A percentile compares a stretch with the other conserved stretches of the same genome.
These are phyloP conservation scores for Catocala fraxini DNA, from an alignment of 2,888 invertebrate species.

Conservation along the genomic window DNA sequence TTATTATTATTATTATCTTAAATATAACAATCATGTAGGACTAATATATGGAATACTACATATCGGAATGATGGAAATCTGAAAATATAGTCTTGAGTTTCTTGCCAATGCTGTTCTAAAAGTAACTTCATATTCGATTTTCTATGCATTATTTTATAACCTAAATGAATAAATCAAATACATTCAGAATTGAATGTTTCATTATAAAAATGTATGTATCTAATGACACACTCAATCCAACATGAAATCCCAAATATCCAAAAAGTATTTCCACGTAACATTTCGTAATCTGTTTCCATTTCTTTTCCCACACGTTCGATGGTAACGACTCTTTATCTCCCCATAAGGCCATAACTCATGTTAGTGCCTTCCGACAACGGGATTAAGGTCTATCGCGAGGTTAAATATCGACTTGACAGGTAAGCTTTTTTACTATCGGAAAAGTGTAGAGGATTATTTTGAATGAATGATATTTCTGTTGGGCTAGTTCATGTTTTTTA, in stretches of 20 bases:
- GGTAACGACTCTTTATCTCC: slow-evolving; percentile 40
- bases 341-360: slow-evolving; percentile 50
- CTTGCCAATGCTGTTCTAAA: no score
- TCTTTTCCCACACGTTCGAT: slow-evolving; percentile 33
- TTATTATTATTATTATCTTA: no score
- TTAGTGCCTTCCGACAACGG: slow-evolving; percentile 38
- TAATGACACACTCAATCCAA: no score
- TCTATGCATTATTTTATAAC: no score
- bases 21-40: no score
- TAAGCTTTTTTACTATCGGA: slow-evolving; percentile 28
- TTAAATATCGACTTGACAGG: slow-evolving; percentile 46
- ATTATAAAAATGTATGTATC: no score
- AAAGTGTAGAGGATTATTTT: slow-evolving; percentile 12
- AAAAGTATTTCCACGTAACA: slow-evolving; percentile 11
- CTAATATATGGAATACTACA: no score
- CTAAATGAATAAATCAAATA: no score
- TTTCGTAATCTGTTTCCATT: slow-evolving; percentile 44
- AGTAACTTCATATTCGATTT: no score
- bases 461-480: slow-evolving; percentile 14
- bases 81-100: no score
- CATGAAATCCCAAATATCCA: background rate
- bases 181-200: no score
- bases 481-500: background rate
- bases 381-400: slow-evolving; percentile 40
- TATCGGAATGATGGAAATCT: no score